These are phyloP conservation scores for Cheilosia vernalis DNA, from an alignment of 2,888 invertebrate species.

Conservation along the genomic window DNA sequence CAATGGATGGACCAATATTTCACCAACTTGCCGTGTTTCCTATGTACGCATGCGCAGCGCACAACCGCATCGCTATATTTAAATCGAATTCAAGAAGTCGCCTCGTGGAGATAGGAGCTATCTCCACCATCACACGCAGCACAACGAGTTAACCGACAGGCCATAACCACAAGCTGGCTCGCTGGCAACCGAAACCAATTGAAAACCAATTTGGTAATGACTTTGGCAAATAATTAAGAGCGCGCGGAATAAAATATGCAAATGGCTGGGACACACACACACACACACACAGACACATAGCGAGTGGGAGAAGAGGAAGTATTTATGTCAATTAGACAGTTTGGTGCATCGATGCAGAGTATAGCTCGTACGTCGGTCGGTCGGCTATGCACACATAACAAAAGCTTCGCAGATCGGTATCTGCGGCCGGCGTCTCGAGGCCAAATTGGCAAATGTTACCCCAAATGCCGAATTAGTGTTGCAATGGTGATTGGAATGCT, in stretches of 20 bases:
- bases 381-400: constrained; percentile 24
- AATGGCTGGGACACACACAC: constrained; percentile 22
- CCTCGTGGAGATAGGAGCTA: constrained; percentile 54
- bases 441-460: constrained; percentile 52
- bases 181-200: constrained; percentile 45
- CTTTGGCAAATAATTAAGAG: constrained; percentile 75
- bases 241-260: constrained; percentile 69
- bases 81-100: constrained; percentile 52
- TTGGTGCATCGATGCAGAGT: constrained; percentile 26
- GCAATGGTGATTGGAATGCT: constrained; percentile 65
- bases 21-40: constrained; percentile 52
- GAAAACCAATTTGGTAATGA: constrained; percentile 75
- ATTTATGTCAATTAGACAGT: constrained; percentile 73
- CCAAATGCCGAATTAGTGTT: constrained; percentile 54
- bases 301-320: constrained; percentile 59
- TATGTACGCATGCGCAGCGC: constrained; percentile 51
- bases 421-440: constrained; percentile 55
- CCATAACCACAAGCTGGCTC: constrained; percentile 28
- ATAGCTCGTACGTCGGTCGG: background rate
- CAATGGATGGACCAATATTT: constrained; percentile 73
- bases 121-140: constrained; percentile 69
- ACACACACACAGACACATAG: background rate
- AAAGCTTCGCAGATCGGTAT: constrained; percentile 62
- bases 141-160: constrained; percentile 55
- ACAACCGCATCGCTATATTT: background rate